Conservation (phyloP, 2,797 vertebrate genomes). For the Lutra lutra region DNA sequence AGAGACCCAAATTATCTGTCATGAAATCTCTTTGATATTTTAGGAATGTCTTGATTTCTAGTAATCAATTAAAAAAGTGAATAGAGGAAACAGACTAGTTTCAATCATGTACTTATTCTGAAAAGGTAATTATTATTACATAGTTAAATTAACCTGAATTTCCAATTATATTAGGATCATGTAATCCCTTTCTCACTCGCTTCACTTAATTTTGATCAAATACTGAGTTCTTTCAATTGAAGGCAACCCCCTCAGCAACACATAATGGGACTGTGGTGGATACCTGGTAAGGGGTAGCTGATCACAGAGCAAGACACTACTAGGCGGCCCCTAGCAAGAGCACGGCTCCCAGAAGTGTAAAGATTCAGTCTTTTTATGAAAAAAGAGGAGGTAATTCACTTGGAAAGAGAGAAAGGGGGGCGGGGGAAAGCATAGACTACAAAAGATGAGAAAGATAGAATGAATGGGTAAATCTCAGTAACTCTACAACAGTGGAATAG, state of each 20-base stretch:
- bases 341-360: neutral
- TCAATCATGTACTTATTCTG: conserved; percentile 71
- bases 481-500: neutral
- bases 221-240: neutral
- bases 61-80: conserved; percentile 62
- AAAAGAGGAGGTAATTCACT: neutral
- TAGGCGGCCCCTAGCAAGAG: neutral
- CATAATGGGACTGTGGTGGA: accelerated
- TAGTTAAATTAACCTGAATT: conserved; percentile 79
- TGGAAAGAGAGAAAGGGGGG: neutral
- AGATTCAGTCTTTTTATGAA: neutral
- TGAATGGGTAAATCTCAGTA: neutral
- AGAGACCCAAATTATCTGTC: conserved; percentile 18
- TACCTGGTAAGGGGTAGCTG: neutral
- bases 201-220: conserved; percentile 77
- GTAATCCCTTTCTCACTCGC: conserved; percentile 45
- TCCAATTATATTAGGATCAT: conserved; percentile 66
- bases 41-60: conserved; percentile 73
- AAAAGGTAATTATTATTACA: conserved; percentile 69
- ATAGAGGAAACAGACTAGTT: conserved; percentile 22
- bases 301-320: neutral
- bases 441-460: neutral
- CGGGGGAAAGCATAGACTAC: neutral
- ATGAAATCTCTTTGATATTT: conserved; percentile 58
- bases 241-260: neutral